Percentiles rank a stretch among this genome's conserved stretches.
Conservation (phyloP, 2,888 invertebrate genomes). For the Empis stercorea region DNA sequence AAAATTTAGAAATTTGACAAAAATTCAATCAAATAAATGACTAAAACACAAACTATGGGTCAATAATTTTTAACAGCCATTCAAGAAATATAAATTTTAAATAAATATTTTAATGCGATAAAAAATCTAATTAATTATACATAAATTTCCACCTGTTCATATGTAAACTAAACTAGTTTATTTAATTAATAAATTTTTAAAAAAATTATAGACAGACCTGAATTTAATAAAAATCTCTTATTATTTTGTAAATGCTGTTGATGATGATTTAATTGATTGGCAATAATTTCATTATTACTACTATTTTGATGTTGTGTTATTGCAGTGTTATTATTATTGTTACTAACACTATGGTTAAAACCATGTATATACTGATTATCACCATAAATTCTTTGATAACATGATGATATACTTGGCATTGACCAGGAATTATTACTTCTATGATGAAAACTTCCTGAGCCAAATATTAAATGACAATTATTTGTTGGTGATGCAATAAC, state of each 20-base stretch:
- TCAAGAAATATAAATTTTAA: too few relatives aligned
- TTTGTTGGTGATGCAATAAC: conserved; percentile 18
- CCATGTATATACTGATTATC: conserved; percentile 28
- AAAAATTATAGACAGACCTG: not conserved
- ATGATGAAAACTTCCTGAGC: conserved; percentile 33
- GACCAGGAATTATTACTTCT: conserved; percentile 34
- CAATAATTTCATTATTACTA: conserved; percentile 6
- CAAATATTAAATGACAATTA: conserved; percentile 33
- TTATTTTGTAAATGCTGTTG: conserved; percentile 14
- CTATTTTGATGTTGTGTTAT: conserved; percentile 8
- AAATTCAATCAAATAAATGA: too few relatives aligned
- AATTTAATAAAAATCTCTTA: not conserved
- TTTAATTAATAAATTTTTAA: too few relatives aligned
- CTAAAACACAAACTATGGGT: too few relatives aligned
- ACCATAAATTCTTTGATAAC: conserved; percentile 32
- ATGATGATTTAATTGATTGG: conserved; percentile 2
- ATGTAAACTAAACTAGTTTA: too few relatives aligned
- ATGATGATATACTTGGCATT: conserved; percentile 27
- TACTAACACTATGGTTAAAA: conserved; percentile 19
- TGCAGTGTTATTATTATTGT: conserved; percentile 1
- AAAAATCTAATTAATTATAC: too few relatives aligned
- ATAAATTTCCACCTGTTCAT: too few relatives aligned
- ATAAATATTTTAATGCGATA: too few relatives aligned
- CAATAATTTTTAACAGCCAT: too few relatives aligned
- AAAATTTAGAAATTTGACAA: too few relatives aligned